Percentiles rank a stretch among this genome's conserved stretches.
Conservation (phyloP, 2,113 vertebrate species). For the Podilymbus podiceps region DNA sequence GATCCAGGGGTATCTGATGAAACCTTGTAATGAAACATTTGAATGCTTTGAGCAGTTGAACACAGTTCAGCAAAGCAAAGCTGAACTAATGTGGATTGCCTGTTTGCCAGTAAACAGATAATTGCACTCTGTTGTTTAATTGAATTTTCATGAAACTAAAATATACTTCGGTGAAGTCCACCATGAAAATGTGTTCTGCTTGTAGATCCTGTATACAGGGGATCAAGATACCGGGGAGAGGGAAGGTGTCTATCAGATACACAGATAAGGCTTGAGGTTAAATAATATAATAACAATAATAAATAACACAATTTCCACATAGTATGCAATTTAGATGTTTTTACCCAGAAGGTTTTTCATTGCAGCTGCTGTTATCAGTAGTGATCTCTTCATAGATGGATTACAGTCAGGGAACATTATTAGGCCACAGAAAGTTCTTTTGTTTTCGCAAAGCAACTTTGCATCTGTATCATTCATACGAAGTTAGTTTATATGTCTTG, state of each 20-base stretch:
- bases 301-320: not conserved
- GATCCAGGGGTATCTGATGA: conserved; percentile 15
- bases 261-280: not conserved
- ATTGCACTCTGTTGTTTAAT: not conserved
- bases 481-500: not conserved
- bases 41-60: conserved; percentile 28
- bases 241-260: not conserved
- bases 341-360: not conserved
- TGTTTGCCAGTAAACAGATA: not conserved
- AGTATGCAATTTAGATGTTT: not conserved
- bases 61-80: conserved; percentile 14
- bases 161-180: not conserved
- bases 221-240: not conserved
- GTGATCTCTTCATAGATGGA: not conserved
- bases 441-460: not conserved
- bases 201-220: not conserved
- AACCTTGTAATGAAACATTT: not conserved
- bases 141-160: conserved; percentile 18
- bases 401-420: not conserved
- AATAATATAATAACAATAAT: not conserved
- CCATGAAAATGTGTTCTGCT: not conserved
- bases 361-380: not conserved
- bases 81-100: conserved; percentile 12
- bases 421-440: not conserved
- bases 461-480: not conserved